Evolutionary conservation across 2,113 vertebrate genomes (phyloP).

Genomic region (Litocranius walleri): DNA sequence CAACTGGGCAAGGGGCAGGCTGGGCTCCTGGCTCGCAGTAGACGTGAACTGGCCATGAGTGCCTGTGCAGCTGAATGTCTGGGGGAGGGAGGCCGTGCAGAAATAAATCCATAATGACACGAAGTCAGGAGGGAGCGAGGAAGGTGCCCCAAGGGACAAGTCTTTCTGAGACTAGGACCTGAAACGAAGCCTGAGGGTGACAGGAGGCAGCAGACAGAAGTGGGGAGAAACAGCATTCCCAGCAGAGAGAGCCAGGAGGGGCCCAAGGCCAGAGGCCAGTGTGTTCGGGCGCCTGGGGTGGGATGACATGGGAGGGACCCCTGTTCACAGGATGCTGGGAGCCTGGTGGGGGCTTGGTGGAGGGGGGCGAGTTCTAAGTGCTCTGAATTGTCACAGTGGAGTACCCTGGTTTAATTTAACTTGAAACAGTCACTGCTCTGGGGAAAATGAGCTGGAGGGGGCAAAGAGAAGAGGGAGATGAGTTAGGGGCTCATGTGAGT

Average conservation of each 20-base stretch:
- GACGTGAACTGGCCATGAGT: not conserved
- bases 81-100: not conserved
- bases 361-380: not conserved
- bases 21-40: not conserved
- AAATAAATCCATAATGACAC: not conserved
- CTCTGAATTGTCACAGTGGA: not conserved
- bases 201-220: not conserved
- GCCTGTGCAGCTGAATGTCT: not conserved
- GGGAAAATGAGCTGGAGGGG: not conserved
- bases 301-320: not conserved
- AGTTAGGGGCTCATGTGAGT: not conserved
- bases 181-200: not conserved
- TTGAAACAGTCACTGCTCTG: not conserved
- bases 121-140: not conserved
- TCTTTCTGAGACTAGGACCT: not conserved
- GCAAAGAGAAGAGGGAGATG: not conserved
- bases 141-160: not conserved
- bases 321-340: not conserved
- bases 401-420: not conserved
- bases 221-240: not conserved
- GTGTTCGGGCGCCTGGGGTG: rapidly evolving
- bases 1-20: not conserved
- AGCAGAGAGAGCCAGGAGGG: not conserved
- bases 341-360: not conserved
- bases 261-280: not conserved